Percentiles rank a stretch among this genome's conserved stretches.
Evolutionary conservation across 1,140 invertebrate species (phyloP).

Genomic region (Ectropis grisescens): DNA sequence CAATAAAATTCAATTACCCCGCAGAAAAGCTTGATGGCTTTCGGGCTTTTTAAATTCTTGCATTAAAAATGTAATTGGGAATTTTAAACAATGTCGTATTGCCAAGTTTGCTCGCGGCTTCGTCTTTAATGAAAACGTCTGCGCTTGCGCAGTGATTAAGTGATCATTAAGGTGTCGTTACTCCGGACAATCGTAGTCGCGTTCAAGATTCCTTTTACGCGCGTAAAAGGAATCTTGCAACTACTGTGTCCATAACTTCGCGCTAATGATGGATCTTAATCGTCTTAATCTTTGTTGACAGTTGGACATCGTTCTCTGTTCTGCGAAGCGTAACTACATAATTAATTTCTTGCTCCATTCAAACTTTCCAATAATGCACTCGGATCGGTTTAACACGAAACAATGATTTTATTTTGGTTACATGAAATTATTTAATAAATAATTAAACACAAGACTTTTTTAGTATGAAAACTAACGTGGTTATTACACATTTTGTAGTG

Average conservation of each 20-base stretch:
- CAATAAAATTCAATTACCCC: too few species aligned
- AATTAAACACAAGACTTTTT: too few species aligned
- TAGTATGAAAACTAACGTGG: too few species aligned
- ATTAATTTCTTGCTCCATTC: too few species aligned
- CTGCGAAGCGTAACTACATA: too few species aligned
- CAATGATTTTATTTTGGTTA: too few species aligned
- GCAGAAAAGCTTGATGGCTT: slow-evolving; percentile 1
- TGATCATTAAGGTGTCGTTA: slow-evolving; percentile 25
- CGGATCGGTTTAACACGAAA: too few species aligned
- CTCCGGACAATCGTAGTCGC: slow-evolving; percentile 9
- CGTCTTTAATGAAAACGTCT: slow-evolving; percentile 16
- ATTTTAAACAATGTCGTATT: slow-evolving; percentile 10
- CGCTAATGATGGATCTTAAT: slow-evolving; percentile 19
- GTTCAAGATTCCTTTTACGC: slow-evolving; percentile 17
- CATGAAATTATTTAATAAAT: too few species aligned
- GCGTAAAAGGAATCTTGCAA: slow-evolving; percentile 21
- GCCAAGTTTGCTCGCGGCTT: slow-evolving; percentile 4
- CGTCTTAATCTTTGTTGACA: slow-evolving; percentile 17
- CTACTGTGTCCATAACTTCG: slow-evolving; percentile 17
- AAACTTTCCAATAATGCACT: too few species aligned
- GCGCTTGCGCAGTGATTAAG: slow-evolving; percentile 19
- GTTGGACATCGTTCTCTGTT: too few species aligned
- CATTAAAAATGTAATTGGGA: slow-evolving; percentile 3
- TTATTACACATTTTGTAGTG: too few species aligned
- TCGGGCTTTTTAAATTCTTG: too few species aligned